A percentile compares a stretch with the other conserved stretches of the same genome.
These are phyloP conservation scores for Sarcophaga subvicina DNA, from an alignment of 2,888 invertebrate species.

Conservation along the genomic window DNA sequence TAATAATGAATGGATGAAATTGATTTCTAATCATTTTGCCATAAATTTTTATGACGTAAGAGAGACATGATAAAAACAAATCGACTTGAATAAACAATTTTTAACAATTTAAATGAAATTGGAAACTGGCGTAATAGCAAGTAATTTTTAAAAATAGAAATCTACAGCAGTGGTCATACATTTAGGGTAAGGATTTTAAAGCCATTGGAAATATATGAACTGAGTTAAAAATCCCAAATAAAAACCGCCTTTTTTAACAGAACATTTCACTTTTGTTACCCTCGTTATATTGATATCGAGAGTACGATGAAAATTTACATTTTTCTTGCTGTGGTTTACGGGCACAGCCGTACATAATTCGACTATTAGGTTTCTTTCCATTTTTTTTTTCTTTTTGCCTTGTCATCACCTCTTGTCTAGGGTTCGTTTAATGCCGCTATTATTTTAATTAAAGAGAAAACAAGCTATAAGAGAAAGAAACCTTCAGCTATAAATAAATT, in stretches of 20 bases:
- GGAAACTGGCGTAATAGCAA: slow-evolving; percentile 12
- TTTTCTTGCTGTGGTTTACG: too few relatives aligned
- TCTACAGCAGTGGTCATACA: background rate
- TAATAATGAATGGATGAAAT: slow-evolving; percentile 30
- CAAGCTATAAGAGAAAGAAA: background rate
- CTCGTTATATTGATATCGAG: too few relatives aligned
- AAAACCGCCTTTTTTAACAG: too few relatives aligned
- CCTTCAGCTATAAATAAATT: slow-evolving; percentile 4
- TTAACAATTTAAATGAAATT: slow-evolving; percentile 41
- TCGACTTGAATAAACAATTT: slow-evolving; percentile 43
- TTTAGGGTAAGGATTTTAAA: background rate
- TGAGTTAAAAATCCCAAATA: too few relatives aligned
- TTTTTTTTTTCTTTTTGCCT: background rate
- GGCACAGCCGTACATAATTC: background rate
- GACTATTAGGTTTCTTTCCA: background rate
- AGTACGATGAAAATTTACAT: too few relatives aligned
- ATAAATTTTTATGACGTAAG: slow-evolving; percentile 38
- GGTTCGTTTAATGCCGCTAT: slow-evolving; percentile 20
- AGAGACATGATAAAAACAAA: background rate
- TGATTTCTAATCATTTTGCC: slow-evolving; percentile 24
- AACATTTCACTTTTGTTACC: too few relatives aligned
- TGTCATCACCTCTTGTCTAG: background rate
- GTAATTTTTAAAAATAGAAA: background rate
- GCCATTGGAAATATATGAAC: background rate
- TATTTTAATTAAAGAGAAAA: slow-evolving; percentile 7